Base-by-base conservation (phyloP, 2,797 vertebrate genomes). In the Hipposideros larvatus region DNA sequence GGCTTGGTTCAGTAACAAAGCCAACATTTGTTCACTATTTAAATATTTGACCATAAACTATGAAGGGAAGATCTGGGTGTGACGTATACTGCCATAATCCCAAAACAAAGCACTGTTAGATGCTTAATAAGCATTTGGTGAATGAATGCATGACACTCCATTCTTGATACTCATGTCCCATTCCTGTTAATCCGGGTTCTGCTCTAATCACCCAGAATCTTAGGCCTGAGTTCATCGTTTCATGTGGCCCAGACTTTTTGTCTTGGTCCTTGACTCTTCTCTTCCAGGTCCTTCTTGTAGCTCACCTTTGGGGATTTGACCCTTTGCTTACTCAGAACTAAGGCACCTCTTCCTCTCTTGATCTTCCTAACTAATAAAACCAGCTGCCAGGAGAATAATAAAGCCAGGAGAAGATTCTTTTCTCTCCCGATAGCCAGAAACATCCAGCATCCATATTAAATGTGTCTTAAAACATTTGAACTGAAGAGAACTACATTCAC, bases 41-140 rank as follows among this genome's bases (percentile, higher is more conserved):
- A 95, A 78, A 61, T 93, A 94, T 73, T 74, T 94, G 59, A 90
- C 85, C 80, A 51, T 87, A 90, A 79, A 83, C 41, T 73, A 68
- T 79, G 59, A 83, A 80, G 26, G 53, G 53, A 71, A 16, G 34
- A 28, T 66, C 51, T 78, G n/a, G 37, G 19, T 92, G 85, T 82
- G n/a, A 18, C n/a, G 85, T 71, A 68, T 43, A 80, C 46, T 59
- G 61, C 28, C 79, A 0, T 75, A 37, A 77, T 75, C 16, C 41
- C 55, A 77, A 13, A 34, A 57, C 46, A 68, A 59, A 65, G 78
- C n/a, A 53, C 55, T 88, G 21, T 46, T 65, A 48, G 59, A 59
- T 95, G n/a, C n/a, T 70, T 79, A 59, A 46, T 73, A 78, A 86
- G 74, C 68, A 74, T 26, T 90, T 88, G 85, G 19, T 31, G 34